Base-by-base conservation (phyloP, 2,888 invertebrate species). In the Trissolcus brochymenae region DNA sequence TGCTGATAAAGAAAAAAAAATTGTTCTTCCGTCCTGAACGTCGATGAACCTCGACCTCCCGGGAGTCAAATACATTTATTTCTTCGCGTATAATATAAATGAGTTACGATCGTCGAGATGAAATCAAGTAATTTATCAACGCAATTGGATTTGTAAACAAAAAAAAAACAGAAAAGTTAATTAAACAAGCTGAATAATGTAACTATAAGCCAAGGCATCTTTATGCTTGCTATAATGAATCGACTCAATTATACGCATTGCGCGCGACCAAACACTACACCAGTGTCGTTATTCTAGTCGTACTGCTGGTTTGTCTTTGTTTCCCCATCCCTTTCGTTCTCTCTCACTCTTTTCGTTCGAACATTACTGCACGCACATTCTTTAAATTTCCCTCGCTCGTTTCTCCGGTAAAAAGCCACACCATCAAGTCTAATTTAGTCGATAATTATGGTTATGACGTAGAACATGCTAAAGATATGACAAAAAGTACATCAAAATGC, bases 341-440 rank as follows among this genome's bases (percentile, higher is more conserved):
- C 40, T 49, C 56, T 6, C n/a, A 51, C 35, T 4, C 17, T 14
- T 35, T 19, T 21, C n/a, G 19, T 29, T 19, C 49, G 70, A 41
- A 57, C 68, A 70, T 70, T 56, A 64, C 53, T 66, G 70, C 74
- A 74, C 70, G 78, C 70, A 61, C 73, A 67, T 78, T 74, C 78
- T 71, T 78, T 43, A 55, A 65, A 73, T 73, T 66, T 70, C 41
- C 65, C 56, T 68, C 68, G 68, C 59, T 65, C 53, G 64, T 73
- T 35, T 35, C 68, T 57, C 55, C 55, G 43, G 66, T 56, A 56
- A 61, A 46, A 29, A 64, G 66, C 53, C 67, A 62, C 6, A 16
- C 66, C 62, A 46, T 49, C 40, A 59, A 62, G 59, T 65, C 68
- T 67, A 68, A 72, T 72, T 64, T 62, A 65, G 64, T 70, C 73